phyloP scores from a whole-genome alignment of 2,888 invertebrate genomes.

The Strigamia crassipes region DNA sequence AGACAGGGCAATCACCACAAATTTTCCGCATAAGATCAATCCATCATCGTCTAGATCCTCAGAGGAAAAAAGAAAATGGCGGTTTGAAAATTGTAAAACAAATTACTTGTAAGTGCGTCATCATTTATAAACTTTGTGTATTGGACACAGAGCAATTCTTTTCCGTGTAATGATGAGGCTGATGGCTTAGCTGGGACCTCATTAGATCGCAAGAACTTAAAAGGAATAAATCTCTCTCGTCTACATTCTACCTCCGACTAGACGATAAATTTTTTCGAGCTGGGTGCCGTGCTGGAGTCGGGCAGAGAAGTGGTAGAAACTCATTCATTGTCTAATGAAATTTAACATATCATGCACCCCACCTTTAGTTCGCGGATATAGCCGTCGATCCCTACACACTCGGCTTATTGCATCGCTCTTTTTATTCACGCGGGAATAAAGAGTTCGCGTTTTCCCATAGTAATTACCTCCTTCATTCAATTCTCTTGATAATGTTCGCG shows the following conservation, averaged over 20 bases:
- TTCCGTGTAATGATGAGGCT: constrained; percentile 32
- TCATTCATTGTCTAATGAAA: constrained; percentile 40
- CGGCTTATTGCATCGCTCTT: constrained; percentile 35
- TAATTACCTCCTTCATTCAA: constrained; percentile 23
- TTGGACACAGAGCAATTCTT: constrained; percentile 24
- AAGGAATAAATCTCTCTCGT: constrained; percentile 38
- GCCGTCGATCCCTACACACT: constrained; percentile 8
- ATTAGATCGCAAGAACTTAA: constrained; percentile 31
- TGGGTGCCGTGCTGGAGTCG: constrained; percentile 13
- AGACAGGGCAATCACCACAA: background rate
- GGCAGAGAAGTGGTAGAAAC: constrained; percentile 29
- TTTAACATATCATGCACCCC: constrained; percentile 35
- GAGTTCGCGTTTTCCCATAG: constrained; percentile 29
- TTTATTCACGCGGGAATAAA: constrained; percentile 4
- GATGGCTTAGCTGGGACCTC: constrained; percentile 42
- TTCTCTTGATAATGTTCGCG: background rate
- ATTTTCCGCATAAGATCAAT: background rate
- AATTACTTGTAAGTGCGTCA: constrained; percentile 24
- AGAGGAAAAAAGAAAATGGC: background rate
- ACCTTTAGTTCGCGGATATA: constrained; percentile 32
- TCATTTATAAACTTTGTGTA: constrained; percentile 23
- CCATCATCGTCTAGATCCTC: background rate
- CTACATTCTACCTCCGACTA: constrained; percentile 31
- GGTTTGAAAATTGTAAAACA: background rate
- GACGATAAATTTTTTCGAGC: constrained; percentile 38